phyloP scores from a whole-genome alignment of 2,888 invertebrate species.

The Nomada fabriciana region DNA sequence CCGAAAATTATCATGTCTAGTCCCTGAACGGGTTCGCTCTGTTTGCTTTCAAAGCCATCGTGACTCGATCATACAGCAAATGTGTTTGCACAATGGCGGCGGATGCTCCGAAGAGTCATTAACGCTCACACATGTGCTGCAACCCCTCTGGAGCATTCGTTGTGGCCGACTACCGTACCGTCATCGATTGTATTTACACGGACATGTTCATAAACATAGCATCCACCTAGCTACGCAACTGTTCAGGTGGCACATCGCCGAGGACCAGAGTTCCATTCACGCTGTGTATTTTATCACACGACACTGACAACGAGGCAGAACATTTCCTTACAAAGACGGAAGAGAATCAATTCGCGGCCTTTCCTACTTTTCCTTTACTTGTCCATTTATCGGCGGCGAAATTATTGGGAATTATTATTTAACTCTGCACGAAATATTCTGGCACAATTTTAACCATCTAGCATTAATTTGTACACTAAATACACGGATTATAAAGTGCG shows the following conservation, averaged over 20 bases:
- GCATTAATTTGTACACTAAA: no score
- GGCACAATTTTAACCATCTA: no score
- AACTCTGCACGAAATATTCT: no score
- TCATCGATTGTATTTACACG: constrained; percentile 46
- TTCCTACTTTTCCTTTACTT: no score
- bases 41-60: constrained; percentile 34
- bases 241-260: neutral
- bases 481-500: no score
- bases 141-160: constrained; percentile 39
- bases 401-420: no score
- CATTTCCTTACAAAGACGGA: no score
- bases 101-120: constrained; percentile 56
- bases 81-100: constrained; percentile 50
- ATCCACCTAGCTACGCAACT: neutral
- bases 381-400: no score
- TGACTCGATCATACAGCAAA: constrained; percentile 45
- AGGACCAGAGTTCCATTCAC: neutral
- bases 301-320: neutral
- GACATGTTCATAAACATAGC: constrained; percentile 27
- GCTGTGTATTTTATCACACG: neutral
- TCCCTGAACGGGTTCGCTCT: constrained; percentile 6
- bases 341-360: no score
- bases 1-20: constrained; percentile 21
- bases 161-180: constrained; percentile 23
- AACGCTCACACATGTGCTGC: constrained; percentile 36